Evolutionary conservation across 2,113 vertebrate species (phyloP), one percentile per base, ranked within the genome.

Genomic region (Chamaea fasciata): DNA sequence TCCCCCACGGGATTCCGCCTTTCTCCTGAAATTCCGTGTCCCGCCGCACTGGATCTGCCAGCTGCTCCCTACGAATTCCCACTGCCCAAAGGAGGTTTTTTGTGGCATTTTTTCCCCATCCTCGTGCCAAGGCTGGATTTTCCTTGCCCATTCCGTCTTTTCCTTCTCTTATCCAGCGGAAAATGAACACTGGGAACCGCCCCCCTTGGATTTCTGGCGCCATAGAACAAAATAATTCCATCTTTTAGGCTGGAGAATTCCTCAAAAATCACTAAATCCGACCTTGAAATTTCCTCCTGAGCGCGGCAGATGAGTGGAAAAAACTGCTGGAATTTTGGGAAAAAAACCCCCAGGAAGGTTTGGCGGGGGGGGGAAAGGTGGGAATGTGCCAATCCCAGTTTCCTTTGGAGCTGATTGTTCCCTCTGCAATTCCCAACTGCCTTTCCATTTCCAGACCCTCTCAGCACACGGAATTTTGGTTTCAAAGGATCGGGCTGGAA

Each of bases 211-310:
- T 35, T 52, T 56, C 28, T 0, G 3, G 47, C 1, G 2, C 13
- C 0, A 0, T 3, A 1, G n/a, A 7, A 62, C 2, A 6, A 3
- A 15, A 15, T 3, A 9, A 56, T 65, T 41, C 64, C 46, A 24
- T 24, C 1, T 0, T 55, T n/a, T 21, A 11, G 20, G 41, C 1
- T 4, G n/a, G 30, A 47, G 70, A 55, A 70, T 11, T 24, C 74
- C 56, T 17, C 24, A 17, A 47, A 63, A 47, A 10, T 55, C 56
- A 7, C 9, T 1, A 30, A 71, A 77, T 22, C 41, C 56, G 17
- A 14, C 13, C 4, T 24, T 7, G 8, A 13, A 11, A 2, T 69
- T 82, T 42, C 33, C 35, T 13, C 35, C 69, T 5, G 31, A 42
- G 30, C 0, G 0, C 7, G 60, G 82, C 15, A 63, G 31, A 33